Evolutionary conservation across 2,113 vertebrate genomes (phyloP).

Genomic region (Puntigrus tetrazona): DNA sequence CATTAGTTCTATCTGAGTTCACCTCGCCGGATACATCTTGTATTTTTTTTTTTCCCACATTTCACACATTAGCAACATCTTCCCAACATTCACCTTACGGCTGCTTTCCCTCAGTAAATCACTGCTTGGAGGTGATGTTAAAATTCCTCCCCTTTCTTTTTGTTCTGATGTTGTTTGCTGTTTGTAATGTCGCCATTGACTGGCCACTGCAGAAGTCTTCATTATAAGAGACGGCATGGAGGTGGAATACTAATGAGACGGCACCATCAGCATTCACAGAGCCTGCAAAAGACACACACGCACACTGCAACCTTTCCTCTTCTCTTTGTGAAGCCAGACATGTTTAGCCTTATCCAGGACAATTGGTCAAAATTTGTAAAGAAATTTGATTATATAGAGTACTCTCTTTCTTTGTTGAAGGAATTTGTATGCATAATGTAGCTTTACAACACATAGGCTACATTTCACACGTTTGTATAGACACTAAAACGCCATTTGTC

Average conservation of each 20-base stretch:
- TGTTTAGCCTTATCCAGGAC: conserved; percentile 7
- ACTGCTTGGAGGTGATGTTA: conserved; percentile 11
- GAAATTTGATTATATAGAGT: background rate
- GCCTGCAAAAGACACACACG: background rate
- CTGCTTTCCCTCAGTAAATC: conserved; percentile 24
- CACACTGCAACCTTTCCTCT: background rate
- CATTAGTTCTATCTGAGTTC: conserved; percentile 9
- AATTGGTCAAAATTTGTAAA: background rate
- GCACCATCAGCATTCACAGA: conserved; percentile 40
- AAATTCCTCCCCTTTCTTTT: conserved; percentile 21
- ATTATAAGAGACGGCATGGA: conserved; percentile 46
- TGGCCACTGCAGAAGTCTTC: conserved; percentile 55
- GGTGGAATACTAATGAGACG: conserved; percentile 49
- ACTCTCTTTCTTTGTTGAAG: background rate
- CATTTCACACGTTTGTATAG: background rate
- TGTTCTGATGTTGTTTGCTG: conserved; percentile 36
- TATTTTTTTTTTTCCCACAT: background rate
- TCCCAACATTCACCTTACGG: background rate
- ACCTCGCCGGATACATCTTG: background rate
- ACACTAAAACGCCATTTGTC: background rate
- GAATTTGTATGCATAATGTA: background rate
- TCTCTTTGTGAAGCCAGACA: background rate
- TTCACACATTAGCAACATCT: conserved; percentile 9
- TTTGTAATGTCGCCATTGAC: conserved; percentile 48
- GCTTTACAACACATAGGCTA: background rate